Evolutionary conservation across 2,888 invertebrate species (phyloP).

Genomic region (Eupithecia pulchellata): DNA sequence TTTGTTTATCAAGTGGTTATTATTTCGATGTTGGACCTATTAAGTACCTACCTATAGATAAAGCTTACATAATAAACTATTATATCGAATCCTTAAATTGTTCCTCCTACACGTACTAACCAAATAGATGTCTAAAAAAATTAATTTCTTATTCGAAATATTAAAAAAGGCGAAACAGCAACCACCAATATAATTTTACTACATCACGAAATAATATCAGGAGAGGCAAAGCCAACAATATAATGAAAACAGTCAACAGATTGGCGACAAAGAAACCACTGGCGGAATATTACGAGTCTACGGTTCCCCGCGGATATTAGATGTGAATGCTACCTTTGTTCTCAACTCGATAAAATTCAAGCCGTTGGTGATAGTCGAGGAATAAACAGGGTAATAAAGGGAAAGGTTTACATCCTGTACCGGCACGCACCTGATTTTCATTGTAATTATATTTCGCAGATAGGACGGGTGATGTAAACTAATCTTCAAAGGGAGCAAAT

Average conservation of each 20-base stretch:
- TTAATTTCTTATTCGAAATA: neutral
- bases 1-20: no score
- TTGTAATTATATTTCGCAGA: constrained; percentile 18
- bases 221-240: constrained; percentile 32
- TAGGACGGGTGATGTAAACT: constrained; percentile 11
- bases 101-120: neutral
- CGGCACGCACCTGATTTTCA: constrained; percentile 21
- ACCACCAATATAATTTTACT: constrained; percentile 4
- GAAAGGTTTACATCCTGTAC: constrained; percentile 34
- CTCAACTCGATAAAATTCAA: constrained; percentile 44
- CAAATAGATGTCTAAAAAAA: neutral
- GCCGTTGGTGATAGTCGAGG: constrained; percentile 34
- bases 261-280: constrained; percentile 38
- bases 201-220: constrained; percentile 25
- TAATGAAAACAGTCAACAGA: constrained; percentile 38
- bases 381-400: constrained; percentile 41
- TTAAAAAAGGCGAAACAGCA: neutral
- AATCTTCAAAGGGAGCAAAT: constrained; percentile 1
- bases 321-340: constrained; percentile 45
- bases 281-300: constrained; percentile 36
- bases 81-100: neutral
- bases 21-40: neutral
- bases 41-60: neutral
- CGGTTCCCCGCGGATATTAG: constrained; percentile 41
- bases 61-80: neutral